Percentiles rank a stretch among this genome's conserved stretches.
Conservation (phyloP, 2,797 vertebrate genomes). For the Pipistrellus pygmaeus region DNA sequence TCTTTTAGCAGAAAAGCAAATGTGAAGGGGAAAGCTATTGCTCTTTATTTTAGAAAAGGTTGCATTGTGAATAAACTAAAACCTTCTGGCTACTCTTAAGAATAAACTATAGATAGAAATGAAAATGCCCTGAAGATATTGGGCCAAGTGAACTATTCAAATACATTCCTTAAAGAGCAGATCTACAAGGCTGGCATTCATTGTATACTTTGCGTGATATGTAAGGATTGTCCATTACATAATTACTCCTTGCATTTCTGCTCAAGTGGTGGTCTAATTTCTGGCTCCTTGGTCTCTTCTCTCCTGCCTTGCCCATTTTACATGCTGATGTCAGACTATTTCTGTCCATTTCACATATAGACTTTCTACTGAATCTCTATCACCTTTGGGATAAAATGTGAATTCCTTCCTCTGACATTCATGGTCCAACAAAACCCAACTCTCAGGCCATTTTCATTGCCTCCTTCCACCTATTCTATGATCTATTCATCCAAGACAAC, state of each 20-base stretch:
- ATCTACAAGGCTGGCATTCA: constrained; percentile 57
- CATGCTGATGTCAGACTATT: constrained; percentile 32
- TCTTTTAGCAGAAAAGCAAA: constrained; percentile 59
- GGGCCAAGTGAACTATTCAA: constrained; percentile 77
- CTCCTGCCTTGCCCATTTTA: not conserved
- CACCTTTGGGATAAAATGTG: constrained; percentile 33
- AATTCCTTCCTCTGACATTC: constrained; percentile 20
- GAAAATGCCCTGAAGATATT: constrained; percentile 73
- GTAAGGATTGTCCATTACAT: constrained; percentile 62
- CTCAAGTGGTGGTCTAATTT: constrained; percentile 56
- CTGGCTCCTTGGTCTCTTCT: not conserved
- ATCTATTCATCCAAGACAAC: not conserved
- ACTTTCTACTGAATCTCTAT: not conserved
- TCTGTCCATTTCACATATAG: constrained; percentile 30
- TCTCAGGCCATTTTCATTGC: not conserved
- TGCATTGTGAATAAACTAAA: constrained; percentile 66
- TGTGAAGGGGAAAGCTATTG: constrained; percentile 22
- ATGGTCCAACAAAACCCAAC: not conserved
- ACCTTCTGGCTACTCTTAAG: constrained; percentile 71
- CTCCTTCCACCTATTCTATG: not conserved
- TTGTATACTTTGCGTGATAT: constrained; percentile 51
- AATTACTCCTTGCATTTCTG: constrained; percentile 61
- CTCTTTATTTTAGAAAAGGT: constrained; percentile 71
- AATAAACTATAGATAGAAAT: constrained; percentile 70
- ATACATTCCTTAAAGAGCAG: constrained; percentile 62